A percentile compares a stretch with the other conserved stretches of the same genome.
Conservation (phyloP, 1,140 invertebrate genomes). For the Galleria mellonella region DNA sequence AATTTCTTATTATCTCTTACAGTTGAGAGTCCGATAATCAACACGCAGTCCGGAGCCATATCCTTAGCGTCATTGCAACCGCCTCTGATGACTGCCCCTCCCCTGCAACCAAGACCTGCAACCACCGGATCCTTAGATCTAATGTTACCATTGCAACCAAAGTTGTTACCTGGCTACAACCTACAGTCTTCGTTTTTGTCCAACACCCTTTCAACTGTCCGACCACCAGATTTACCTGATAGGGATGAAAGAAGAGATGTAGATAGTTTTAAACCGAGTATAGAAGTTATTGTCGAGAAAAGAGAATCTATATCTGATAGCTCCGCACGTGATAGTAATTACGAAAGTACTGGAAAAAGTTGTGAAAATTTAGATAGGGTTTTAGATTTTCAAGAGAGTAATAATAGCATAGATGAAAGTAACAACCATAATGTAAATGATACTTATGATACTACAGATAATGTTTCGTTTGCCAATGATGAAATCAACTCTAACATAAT, state of each 20-base stretch:
- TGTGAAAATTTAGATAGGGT: conserved; percentile 38
- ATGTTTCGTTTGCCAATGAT: conserved; percentile 30
- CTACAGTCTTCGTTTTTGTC: conserved; percentile 61
- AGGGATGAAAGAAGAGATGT: conserved; percentile 20
- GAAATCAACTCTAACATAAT: conserved; percentile 61
- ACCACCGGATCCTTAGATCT: conserved; percentile 79
- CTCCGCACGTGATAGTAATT: conserved; percentile 25
- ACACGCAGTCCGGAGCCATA: conserved; percentile 63
- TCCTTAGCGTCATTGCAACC: conserved; percentile 67
- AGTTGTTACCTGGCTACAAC: conserved; percentile 73
- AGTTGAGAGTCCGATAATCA: conserved; percentile 68
- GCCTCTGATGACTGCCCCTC: conserved; percentile 67
- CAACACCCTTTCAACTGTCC: conserved; percentile 60
- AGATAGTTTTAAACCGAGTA: conserved; percentile 43
- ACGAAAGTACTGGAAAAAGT: conserved; percentile 22
- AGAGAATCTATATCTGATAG: conserved; percentile 35
- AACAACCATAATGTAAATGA: conserved; percentile 18
- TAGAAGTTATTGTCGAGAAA: conserved; percentile 56
- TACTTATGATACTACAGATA: conserved; percentile 19
- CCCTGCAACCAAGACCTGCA: conserved; percentile 79
- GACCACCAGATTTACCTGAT: conserved; percentile 51
- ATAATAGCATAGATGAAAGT: conserved; percentile 33
- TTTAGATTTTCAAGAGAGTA: conserved; percentile 21
- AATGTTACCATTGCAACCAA: conserved; percentile 79
- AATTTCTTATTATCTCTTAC: conserved; percentile 25